phyloP scores from a whole-genome alignment of 1,140 invertebrate species.

The Drosophila gunungcola region DNA sequence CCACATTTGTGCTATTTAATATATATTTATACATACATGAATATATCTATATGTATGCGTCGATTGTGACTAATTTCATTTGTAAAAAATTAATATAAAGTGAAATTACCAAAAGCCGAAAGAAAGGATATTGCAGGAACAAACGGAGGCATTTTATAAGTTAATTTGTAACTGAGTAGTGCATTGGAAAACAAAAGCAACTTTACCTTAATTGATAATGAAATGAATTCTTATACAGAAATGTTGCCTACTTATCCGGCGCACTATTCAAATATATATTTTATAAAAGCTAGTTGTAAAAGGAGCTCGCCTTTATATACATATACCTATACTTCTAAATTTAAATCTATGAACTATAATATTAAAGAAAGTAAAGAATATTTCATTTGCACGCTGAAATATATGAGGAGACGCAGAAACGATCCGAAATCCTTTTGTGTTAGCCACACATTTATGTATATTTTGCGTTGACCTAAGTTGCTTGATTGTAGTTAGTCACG shows the following conservation, averaged over 20 bases:
- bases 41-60: constrained; percentile 61
- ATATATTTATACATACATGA: constrained; percentile 31
- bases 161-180: constrained; percentile 27
- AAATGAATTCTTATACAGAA: not conserved
- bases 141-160: constrained; percentile 67
- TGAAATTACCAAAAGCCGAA: constrained; percentile 3
- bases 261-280: constrained; percentile 12
- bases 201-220: not conserved
- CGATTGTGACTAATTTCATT: constrained; percentile 77
- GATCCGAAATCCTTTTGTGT: constrained; percentile 7
- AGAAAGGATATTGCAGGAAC: constrained; percentile 14
- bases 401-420: constrained; percentile 39
- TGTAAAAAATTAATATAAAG: constrained; percentile 33
- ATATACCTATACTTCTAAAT: constrained; percentile 19
- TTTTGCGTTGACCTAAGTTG: constrained; percentile 64
- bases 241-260: constrained; percentile 21
- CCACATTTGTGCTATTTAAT: constrained; percentile 59
- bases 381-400: constrained; percentile 79
- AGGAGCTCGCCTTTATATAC: constrained; percentile 13
- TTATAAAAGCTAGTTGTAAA: constrained; percentile 25
- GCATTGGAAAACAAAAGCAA: not conserved
- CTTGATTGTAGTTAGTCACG: constrained; percentile 68
- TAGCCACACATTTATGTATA: constrained; percentile 32
- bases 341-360: constrained; percentile 18
- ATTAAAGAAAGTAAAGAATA: constrained; percentile 13